Percentiles rank a stretch among this genome's conserved stretches.
Conservation (phyloP, 2,113 vertebrate species). For the Ranitomeya variabilis region DNA sequence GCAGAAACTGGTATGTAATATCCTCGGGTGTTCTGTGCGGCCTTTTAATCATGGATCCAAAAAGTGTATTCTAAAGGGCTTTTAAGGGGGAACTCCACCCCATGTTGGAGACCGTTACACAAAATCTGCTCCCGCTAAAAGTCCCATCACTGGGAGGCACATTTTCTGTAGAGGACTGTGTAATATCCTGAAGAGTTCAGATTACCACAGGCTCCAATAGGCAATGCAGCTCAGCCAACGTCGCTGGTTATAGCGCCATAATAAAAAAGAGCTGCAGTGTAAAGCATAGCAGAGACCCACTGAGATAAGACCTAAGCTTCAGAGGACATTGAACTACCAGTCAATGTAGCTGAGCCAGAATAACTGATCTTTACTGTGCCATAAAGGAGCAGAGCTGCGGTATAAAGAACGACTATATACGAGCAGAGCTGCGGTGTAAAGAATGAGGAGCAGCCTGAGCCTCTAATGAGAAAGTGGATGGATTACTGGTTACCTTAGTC, state of each 20-base stretch:
- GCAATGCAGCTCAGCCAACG: too few relatives aligned
- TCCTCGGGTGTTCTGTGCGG: neutral
- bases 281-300: too few relatives aligned
- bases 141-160: too few relatives aligned
- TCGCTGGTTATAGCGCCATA: too few relatives aligned
- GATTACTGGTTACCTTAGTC: neutral
- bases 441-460: neutral
- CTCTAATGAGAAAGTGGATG: neutral
- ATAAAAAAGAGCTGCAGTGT: too few relatives aligned
- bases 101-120: neutral
- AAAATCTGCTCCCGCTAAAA: neutral
- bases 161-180: too few relatives aligned
- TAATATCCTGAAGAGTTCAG: too few relatives aligned
- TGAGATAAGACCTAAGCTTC: too few relatives aligned
- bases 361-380: neutral
- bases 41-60: neutral
- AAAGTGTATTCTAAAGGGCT: neutral
- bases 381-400: neutral
- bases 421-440: neutral
- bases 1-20: neutral
- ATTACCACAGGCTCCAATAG: too few relatives aligned
- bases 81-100: neutral
- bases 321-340: too few relatives aligned
- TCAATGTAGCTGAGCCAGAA: too few relatives aligned
- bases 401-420: too few relatives aligned